Conservation (phyloP, 2,888 invertebrate species). For the Drosophila mulleri region DNA sequence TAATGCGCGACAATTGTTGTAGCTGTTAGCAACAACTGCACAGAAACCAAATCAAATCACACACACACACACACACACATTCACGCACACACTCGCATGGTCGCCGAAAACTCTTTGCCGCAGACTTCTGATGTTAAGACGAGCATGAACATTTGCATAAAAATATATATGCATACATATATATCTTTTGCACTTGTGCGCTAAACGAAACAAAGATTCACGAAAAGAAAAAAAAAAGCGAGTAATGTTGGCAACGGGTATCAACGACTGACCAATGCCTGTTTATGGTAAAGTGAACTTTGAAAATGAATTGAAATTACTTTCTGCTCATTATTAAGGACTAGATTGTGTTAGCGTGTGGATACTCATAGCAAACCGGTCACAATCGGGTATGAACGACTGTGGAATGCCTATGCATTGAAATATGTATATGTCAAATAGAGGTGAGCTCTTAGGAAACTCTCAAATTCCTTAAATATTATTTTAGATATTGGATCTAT, state of each 20-base stretch:
- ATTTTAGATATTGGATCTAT: too few relatives aligned
- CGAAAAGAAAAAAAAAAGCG: neutral
- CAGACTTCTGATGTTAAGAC: constrained; percentile 49
- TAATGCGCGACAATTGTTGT: constrained; percentile 62
- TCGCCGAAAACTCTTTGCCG: constrained; percentile 35
- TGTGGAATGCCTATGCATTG: neutral
- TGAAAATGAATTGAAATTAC: neutral
- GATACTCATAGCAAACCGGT: neutral
- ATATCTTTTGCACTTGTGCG: constrained; percentile 48
- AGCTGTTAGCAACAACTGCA: constrained; percentile 40
- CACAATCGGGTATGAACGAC: neutral
- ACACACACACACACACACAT: constrained; percentile 24
- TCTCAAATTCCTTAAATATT: too few relatives aligned
- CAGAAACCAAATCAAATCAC: constrained; percentile 31
- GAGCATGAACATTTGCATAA: constrained; percentile 73
- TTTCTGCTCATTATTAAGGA: neutral
- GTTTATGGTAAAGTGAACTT: neutral
- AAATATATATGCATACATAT: constrained; percentile 39
- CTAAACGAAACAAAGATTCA: constrained; percentile 25
- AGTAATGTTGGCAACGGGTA: neutral
- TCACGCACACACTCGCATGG: constrained; percentile 5
- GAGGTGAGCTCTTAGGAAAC: neutral
- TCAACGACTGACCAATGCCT: neutral
- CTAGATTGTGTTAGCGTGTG: too few relatives aligned
- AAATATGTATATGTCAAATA: neutral